phyloP scores from a whole-genome alignment of 2,113 vertebrate genomes.

The Chamaetylas fuelleborni region DNA sequence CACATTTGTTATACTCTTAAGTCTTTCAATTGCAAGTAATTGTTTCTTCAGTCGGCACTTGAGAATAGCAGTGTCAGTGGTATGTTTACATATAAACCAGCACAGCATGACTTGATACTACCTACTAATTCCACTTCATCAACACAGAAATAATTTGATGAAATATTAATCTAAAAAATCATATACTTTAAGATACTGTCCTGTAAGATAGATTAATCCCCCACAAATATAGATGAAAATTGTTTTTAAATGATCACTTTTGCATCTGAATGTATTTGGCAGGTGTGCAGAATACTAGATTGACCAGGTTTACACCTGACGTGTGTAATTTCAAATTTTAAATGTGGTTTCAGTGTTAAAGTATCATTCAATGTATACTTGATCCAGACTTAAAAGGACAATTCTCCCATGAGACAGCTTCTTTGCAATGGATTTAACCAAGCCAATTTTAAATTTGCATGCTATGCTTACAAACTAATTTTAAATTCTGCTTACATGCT shows the following conservation, averaged over 20 bases:
- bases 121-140: neutral
- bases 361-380: neutral
- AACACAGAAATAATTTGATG: neutral
- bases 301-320: neutral
- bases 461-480: neutral
- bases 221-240: neutral
- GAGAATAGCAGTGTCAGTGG: neutral
- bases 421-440: neutral
- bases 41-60: neutral
- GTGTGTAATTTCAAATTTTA: neutral
- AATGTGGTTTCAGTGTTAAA: neutral
- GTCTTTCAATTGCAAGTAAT: neutral
- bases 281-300: neutral
- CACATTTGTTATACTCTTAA: neutral
- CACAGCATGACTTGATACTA: neutral
- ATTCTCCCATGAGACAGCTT: neutral
- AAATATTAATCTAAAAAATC: neutral
- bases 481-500: neutral
- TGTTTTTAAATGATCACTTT: neutral
- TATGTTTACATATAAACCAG: neutral
- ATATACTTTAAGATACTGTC: neutral
- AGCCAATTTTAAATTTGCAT: neutral
- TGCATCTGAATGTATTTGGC: accelerated
- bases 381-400: neutral
- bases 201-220: neutral